These are phyloP conservation scores for Azorinus chamasolen DNA, from an alignment of 2,888 invertebrate genomes.

Conservation along the genomic window DNA sequence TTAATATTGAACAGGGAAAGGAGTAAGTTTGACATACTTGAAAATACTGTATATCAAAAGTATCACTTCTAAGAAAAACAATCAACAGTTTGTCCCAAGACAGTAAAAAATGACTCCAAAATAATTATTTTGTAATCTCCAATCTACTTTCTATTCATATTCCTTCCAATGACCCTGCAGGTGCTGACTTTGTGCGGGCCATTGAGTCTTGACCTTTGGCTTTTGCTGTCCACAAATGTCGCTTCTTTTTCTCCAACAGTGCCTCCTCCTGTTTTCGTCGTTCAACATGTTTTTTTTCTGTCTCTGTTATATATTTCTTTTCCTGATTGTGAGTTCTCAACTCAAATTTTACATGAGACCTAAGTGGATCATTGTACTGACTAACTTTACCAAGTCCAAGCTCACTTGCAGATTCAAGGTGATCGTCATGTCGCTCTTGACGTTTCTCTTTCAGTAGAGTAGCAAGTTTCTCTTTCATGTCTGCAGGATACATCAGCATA, in stretches of 20 bases:
- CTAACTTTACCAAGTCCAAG: conserved; percentile 78
- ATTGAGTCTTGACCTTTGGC: conserved; percentile 65
- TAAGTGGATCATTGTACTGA: conserved; percentile 81
- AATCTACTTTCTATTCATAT: too few species aligned
- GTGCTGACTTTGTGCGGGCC: conserved; percentile 35
- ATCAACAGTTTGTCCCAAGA: too few species aligned
- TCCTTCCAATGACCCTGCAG: background rate
- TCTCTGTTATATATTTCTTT: conserved; percentile 71
- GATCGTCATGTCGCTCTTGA: conserved; percentile 60
- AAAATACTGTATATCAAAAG: too few species aligned
- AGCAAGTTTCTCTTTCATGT: conserved; percentile 76
- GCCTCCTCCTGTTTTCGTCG: conserved; percentile 68
- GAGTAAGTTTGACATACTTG: too few species aligned
- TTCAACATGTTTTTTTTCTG: conserved; percentile 70
- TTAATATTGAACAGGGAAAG: too few species aligned
- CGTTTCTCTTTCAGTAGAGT: conserved; percentile 67
- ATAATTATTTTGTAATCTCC: too few species aligned
- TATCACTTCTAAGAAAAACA: too few species aligned
- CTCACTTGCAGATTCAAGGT: conserved; percentile 64
- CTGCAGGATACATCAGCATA: conserved; percentile 84
- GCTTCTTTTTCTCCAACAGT: conserved; percentile 75
- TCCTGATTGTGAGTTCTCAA: conserved; percentile 83
- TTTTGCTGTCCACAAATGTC: conserved; percentile 78
- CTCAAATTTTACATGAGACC: conserved; percentile 82
- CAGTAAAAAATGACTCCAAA: too few species aligned